These are phyloP conservation scores for Acrocyrtus sp. DNA, from an alignment of 2,888 invertebrate species.

Conservation along the genomic window DNA sequence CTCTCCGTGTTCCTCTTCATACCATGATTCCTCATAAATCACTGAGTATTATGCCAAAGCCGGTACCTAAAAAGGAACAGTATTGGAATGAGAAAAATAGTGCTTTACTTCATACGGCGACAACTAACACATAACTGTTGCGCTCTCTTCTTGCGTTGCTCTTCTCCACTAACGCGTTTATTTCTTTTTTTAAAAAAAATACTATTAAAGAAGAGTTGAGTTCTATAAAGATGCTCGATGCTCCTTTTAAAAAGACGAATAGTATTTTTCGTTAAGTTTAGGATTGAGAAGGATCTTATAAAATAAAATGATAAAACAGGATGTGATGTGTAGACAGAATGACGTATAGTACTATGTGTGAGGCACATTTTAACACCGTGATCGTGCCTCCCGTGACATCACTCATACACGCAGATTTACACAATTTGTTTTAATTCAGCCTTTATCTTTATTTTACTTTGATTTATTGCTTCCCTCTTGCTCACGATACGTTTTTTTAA, in stretches of 20 bases:
- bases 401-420: constrained; percentile 8
- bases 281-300: neutral
- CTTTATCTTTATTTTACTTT: constrained; percentile 26
- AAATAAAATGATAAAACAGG: no score
- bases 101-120: constrained; percentile 38
- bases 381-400: constrained; percentile 2
- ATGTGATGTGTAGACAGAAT: constrained; percentile 1
- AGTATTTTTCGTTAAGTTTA: neutral
- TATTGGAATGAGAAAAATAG: constrained; percentile 36
- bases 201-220: no score
- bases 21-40: constrained; percentile 55
- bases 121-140: constrained; percentile 26
- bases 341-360: constrained; percentile 45
- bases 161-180: no score
- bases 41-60: constrained; percentile 53
- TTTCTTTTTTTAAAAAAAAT: constrained; percentile 15
- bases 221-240: no score
- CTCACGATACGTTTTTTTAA: neutral
- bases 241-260: no score
- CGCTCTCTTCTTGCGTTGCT: no score
- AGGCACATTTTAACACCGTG: constrained; percentile 21
- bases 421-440: constrained; percentile 27
- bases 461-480: constrained; percentile 43
- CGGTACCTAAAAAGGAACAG: constrained; percentile 57
- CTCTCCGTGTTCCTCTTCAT: constrained; percentile 31